Conservation (phyloP, 2,113 vertebrate genomes). For the Lates calcarifer region DNA sequence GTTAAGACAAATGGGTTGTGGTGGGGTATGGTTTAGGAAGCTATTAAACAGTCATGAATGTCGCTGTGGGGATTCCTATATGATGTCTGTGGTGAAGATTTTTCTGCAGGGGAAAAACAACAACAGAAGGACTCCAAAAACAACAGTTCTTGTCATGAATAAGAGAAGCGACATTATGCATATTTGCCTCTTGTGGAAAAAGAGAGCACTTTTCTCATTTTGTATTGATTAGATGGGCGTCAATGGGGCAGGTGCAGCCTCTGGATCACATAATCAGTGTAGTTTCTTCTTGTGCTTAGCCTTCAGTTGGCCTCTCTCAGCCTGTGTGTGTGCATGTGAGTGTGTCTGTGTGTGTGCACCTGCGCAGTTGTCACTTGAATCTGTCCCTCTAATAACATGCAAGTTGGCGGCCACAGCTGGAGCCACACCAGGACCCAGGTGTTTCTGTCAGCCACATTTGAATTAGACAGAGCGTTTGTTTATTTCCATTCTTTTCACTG, state of each 20-base stretch:
- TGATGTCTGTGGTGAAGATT: constrained; percentile 47
- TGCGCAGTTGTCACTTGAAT: constrained; percentile 28
- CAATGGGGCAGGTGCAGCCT: constrained; percentile 34
- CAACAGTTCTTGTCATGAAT: constrained; percentile 42
- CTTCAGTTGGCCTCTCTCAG: not conserved
- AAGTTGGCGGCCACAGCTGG: constrained; percentile 49
- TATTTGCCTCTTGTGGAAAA: constrained; percentile 5
- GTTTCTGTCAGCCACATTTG: constrained; percentile 44
- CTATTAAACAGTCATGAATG: constrained; percentile 55
- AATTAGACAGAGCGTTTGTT: constrained; percentile 34
- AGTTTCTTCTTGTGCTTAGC: constrained; percentile 2
- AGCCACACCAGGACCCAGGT: constrained; percentile 59
- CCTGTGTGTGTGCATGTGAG: constrained; percentile 7
- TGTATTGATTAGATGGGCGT: constrained; percentile 28
- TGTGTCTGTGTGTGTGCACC: not conserved
- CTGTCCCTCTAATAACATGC: constrained; percentile 23
- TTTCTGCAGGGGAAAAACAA: constrained; percentile 51
- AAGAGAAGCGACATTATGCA: constrained; percentile 1
- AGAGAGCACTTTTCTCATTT: constrained; percentile 16
- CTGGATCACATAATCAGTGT: constrained; percentile 7
- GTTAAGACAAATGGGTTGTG: constrained; percentile 36
- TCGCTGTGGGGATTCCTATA: constrained; percentile 44
- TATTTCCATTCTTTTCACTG: constrained; percentile 28
- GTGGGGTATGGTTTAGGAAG: constrained; percentile 56
- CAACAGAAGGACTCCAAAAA: constrained; percentile 38